Base-by-base conservation (phyloP, 1,140 invertebrate genomes). In the Caerostris extrusa region DNA sequence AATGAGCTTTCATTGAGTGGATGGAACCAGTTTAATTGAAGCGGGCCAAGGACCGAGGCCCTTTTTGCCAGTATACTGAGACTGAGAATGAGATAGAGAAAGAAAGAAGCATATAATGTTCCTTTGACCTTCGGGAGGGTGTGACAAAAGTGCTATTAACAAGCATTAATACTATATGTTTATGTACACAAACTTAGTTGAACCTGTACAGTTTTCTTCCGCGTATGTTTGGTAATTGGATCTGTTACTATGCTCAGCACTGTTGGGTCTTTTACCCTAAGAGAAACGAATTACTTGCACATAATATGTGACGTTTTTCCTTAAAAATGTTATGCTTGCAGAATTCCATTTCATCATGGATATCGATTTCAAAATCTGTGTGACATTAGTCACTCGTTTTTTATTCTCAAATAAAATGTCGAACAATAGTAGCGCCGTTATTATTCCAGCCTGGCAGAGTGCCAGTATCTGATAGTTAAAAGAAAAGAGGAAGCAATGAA, bases 11-110 rank as follows among this genome's bases (percentile, higher is more conserved):
- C 55, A 85, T 88, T 64, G 85, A 60, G 50, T 61, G 34, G 17
- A 19, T 56, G 88, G 58, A 90, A 90, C 53, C 88, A 90, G 88
- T 90, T 90, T 64, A 87, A 90, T 71, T 90, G 88, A 90, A 69
- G 53, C 53, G 17, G 53, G 64, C 67, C 67, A 71, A 90, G 88
- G 67, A 90, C n/a, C 55, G 5, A 3, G n/a, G 8, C 2, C 14
- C 34, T 61, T 64, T n/a, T 89, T 7, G 10, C 14, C 55, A 56
- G 53, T 19, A n/a, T 57, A 34, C 50, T 53, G 7, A 34, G 19
- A 50, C 50, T 53, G 7, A 34, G 19, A 50, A 77, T 19, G 34
- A 19, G 7, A 77, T 5, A 7, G 19, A 7, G 50, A 53, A 77
- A 3, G 12, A 17, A 12, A 77, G 19, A 19, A 34, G 34, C 7